phyloP scores from a whole-genome alignment of 2,888 invertebrate genomes.

The Rosalia funebris region DNA sequence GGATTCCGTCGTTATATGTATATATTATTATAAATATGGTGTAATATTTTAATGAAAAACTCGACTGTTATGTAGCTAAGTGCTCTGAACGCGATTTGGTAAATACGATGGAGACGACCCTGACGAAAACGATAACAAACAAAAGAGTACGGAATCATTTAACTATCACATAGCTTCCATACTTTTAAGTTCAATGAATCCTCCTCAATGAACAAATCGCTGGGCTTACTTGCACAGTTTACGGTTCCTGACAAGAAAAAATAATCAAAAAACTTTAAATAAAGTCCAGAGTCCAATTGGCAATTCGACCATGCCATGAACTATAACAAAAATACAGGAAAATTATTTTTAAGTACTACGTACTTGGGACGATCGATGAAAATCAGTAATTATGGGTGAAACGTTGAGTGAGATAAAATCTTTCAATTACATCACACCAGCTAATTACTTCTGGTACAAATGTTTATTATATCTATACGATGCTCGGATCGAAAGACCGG shows the following conservation, averaged over 20 bases:
- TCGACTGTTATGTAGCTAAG: no score
- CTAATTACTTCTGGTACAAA: slow-evolving; percentile 1
- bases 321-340: neutral
- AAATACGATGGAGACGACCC: neutral
- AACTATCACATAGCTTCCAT: slow-evolving; percentile 5
- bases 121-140: slow-evolving; percentile 6
- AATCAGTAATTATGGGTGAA: neutral
- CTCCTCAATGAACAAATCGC: slow-evolving; percentile 20
- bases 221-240: slow-evolving; percentile 25
- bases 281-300: slow-evolving; percentile 17
- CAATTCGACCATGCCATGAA: neutral
- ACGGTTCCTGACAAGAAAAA: slow-evolving; percentile 23
- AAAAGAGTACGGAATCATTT: neutral
- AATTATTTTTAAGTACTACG: neutral
- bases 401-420: slow-evolving; percentile 10
- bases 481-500: neutral
- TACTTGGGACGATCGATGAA: neutral
- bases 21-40: no score
- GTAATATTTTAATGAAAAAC: no score
- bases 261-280: slow-evolving; percentile 24
- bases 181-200: slow-evolving; percentile 31
- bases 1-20: no score
- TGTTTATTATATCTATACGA: neutral
- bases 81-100: neutral
- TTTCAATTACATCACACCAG: neutral